Base-by-base conservation (phyloP, 2,113 vertebrate species). In the Theristicus caerulescens region DNA sequence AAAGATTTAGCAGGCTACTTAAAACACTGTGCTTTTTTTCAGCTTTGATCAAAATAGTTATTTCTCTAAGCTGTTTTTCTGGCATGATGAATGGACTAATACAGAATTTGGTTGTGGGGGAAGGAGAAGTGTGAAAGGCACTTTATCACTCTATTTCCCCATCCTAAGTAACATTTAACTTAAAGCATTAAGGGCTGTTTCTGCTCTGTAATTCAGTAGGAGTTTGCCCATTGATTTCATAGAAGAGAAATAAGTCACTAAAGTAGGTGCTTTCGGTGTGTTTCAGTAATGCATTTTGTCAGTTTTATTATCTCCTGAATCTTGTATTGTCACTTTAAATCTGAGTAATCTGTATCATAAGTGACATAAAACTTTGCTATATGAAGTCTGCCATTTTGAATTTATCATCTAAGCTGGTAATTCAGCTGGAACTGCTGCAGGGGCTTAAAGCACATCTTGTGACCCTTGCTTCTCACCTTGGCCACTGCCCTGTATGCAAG, bases 381-480 rank as follows among this genome's bases (percentile, higher is more conserved):
- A 95, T 92, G 88, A 96, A 90, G 76, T 73, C 90, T 96, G 92
- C 92, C 88, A 59, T 96, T 95, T 96, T 95, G 64, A 78, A 92
- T 96, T 93, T 74, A 44, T 92, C 71, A 55, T 51, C 27, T 67
- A 64, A 81, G 2, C 20, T 92, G 25, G 27, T 52, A 92, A 88
- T 92, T 90, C 78, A 88, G 44, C 42, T 58, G 71, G 54, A 94
- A 85, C n/a, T 59, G 83, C 93, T 86, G 38, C 77, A 96, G 73
- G 64, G 29, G 11, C 20, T 64, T 57, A 85, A 89, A 93, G 52
- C 16, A 84, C 13, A 59, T 82, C 82, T 76, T 87, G 22, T 90
- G 79, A 90, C 62, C 57, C 57, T 71, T 87, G 10, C 7, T 91
- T 96, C 19, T 94, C 64, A 94, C 72, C 77, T 93, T 93, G 77